Conservation (phyloP, 2,888 invertebrate genomes). For the Trichogramma evanescens region DNA sequence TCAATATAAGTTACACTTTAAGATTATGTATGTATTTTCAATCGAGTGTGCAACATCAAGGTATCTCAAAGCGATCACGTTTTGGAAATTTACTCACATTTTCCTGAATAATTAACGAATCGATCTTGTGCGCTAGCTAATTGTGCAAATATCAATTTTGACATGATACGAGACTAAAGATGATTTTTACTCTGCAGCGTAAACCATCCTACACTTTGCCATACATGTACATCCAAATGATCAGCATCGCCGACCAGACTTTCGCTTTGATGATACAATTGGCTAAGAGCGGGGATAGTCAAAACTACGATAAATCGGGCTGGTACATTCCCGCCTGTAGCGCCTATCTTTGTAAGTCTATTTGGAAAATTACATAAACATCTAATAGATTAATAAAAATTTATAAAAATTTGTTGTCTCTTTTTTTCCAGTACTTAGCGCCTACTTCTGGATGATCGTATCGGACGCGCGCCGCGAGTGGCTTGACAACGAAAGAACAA, state of each 20-base stretch:
- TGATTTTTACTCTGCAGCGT: constrained; percentile 31
- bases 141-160: neutral
- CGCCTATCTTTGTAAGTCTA: constrained; percentile 37
- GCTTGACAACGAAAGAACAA: constrained; percentile 18
- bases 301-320: constrained; percentile 28
- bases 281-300: constrained; percentile 26
- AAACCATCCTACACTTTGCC: constrained; percentile 36
- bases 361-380: neutral
- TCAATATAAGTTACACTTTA: too few relatives aligned
- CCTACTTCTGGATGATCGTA: constrained; percentile 40
- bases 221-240: constrained; percentile 42
- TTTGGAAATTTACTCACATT: too few relatives aligned
- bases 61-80: too few relatives aligned
- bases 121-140: too few relatives aligned
- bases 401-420: neutral
- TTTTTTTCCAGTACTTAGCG: constrained; percentile 31
- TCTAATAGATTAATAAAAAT: neutral
- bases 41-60: too few relatives aligned
- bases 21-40: too few relatives aligned
- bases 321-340: constrained; percentile 39
- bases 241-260: constrained; percentile 40
- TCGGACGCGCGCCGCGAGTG: constrained; percentile 37
- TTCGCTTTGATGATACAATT: constrained; percentile 34
- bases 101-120: too few relatives aligned
- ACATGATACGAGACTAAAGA: neutral